Base-by-base conservation (phyloP, 2,888 invertebrate genomes). In the Drosophila emarginata region DNA sequence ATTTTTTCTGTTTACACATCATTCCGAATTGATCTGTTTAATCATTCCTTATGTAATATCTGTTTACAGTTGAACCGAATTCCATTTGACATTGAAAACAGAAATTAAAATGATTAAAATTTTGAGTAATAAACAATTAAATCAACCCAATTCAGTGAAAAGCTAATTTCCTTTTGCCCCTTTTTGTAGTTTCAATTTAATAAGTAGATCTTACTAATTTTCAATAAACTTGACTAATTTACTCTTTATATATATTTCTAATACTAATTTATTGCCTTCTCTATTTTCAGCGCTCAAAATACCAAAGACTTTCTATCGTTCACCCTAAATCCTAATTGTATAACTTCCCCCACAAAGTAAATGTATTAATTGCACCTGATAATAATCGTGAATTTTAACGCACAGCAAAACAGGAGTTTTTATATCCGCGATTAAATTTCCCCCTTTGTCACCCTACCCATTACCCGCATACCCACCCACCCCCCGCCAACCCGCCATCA, bases 211-310 rank as follows among this genome's bases (percentile, higher is more conserved):
- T 32, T 1, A 32, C 32, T 32, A 32, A 32, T 37, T 37, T 37
- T 1, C n/a, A 37, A n/a, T 4, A 37, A 32, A n/a, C n/a, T n/a
- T n/a, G 11, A 12, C n/a, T 37, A 9, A 32, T n/a, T n/a, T n/a
- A 32, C 32, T 32, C 1, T 37, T 37, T 12, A 37, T n/a, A 2
- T 15, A 32, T n/a, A 12, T 14, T 15, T 2, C 11, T 4, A 12
- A 26, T 0, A 7, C n/a, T 53, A 28, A 53, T 36, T n/a, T 15
- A 36, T n/a, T 18, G 1, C 12, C 11, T 0, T 12, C 5, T 23
- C 32, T 18, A 5, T 4, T 79, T 78, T 0, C 85, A 82, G 81
- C 78, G 79, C 87, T 87, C 79, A 78, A 82, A 80, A 45, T 59
- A 88, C 87, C 81, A 84, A 88, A 83, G 73, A 75, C 64, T 64